Percentiles rank a stretch among this genome's conserved stretches.
Evolutionary conservation across 2,888 invertebrate species (phyloP).

Genomic region (Rotaria sp.): DNA sequence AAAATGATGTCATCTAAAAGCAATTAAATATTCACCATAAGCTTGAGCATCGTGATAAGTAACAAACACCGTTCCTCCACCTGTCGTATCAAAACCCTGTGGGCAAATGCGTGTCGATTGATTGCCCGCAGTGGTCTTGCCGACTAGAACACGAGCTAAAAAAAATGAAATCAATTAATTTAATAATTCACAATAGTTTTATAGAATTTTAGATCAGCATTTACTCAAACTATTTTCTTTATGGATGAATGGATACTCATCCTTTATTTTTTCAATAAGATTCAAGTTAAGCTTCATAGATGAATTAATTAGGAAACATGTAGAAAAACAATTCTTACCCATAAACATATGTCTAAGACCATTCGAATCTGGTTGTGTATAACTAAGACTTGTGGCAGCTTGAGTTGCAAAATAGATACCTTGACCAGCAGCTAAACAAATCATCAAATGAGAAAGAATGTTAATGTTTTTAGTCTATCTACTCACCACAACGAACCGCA

Average conservation of each 20-base stretch:
- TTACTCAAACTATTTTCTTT: too few species aligned
- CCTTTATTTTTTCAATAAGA: background rate
- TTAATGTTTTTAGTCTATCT: background rate
- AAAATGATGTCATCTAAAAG: background rate
- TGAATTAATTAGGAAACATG: too few species aligned
- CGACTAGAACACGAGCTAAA: constrained; percentile 5
- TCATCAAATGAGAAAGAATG: background rate
- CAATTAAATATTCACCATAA: background rate
- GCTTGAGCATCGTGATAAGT: constrained; percentile 11
- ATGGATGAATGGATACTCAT: background rate
- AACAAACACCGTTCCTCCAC: background rate
- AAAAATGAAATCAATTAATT: background rate
- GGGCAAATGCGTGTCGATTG: background rate
- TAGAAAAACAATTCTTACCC: background rate
- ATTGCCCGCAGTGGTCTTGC: background rate
- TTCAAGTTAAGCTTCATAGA: background rate
- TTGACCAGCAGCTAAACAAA: background rate
- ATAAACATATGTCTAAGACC: background rate
- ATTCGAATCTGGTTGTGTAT: background rate
- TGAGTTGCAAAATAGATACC: constrained; percentile 9
- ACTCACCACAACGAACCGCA: background rate
- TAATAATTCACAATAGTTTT: too few species aligned
- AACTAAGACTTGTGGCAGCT: background rate
- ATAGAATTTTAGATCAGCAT: too few species aligned
- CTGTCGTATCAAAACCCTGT: background rate